Base-by-base conservation (phyloP, 2,888 invertebrate species). In the Nebria salina region DNA sequence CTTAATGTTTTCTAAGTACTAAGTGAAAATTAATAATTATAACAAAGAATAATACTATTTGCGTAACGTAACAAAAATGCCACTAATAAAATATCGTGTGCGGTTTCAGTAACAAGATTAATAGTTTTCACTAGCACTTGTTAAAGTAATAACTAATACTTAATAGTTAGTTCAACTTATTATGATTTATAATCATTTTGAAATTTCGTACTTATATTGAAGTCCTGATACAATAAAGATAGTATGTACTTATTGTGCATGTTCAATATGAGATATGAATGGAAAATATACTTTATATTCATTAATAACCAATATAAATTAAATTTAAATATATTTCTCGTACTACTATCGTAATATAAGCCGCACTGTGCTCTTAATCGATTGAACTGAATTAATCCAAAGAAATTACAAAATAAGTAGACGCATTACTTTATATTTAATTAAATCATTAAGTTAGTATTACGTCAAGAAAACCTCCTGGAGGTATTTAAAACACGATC, bases 361-460 rank as follows among this genome's bases (percentile, higher is more conserved):
- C 3, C 54, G 13, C 54, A 8, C 54, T 54, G 13, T 54, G 54
- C 8, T 54, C 54, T 8, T 54, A 54, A 54, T 54, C 54, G 54
- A 54, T 54, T 54, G 54, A 54, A 54, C 54, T 54, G 7, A 54
- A 54, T 54, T 11, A 54, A 11, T 54, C 11, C 54, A 7, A 34
- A 34, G 34, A 34, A 54, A 54, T 54, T 54, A 15, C 64, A 75
- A 15, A 64, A n/a, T 54, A 13, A 75, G 42, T 41, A 5, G 42
- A 73, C 20, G 42, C n/a, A 73, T 54, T 73, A 54, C 11, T 73
- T n/a, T 54, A 9, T 11, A 54, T 34, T 72, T n/a, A 72, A 72
- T 26, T 15, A 72, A 72, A 72, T 72, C 72, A 72, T 72, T 26
- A 72, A 68, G 68, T n/a, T 15, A 6, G 25, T 72, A 34, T 54